Conservation (phyloP, 2,888 invertebrate species). For the Agrilus cyanescens region DNA sequence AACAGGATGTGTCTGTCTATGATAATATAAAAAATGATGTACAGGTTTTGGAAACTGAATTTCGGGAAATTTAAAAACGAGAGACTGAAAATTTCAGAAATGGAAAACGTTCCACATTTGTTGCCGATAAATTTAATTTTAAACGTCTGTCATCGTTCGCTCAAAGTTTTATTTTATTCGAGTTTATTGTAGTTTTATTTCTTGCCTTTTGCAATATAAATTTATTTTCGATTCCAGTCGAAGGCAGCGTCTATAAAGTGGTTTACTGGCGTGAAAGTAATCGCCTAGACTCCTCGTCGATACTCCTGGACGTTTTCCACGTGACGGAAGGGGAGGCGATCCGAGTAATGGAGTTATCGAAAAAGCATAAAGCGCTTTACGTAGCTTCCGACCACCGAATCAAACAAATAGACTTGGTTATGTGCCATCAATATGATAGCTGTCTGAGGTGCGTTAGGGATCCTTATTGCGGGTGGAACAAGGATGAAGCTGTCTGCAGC, state of each 20-base stretch:
- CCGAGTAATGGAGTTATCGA: constrained; percentile 83
- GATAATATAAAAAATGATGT: too few species aligned
- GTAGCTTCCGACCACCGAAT: constrained; percentile 81
- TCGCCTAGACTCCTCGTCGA: constrained; percentile 69
- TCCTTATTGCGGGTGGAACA: constrained; percentile 96
- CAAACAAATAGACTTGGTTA: constrained; percentile 78
- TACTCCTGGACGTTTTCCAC: constrained; percentile 82
- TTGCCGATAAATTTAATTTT: too few species aligned
- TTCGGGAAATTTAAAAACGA: too few species aligned
- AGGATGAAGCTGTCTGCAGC: constrained; percentile 74
- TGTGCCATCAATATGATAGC: constrained; percentile 86
- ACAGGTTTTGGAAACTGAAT: too few species aligned
- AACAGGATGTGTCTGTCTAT: too few species aligned
- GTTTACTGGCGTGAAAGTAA: constrained; percentile 69
- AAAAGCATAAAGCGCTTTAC: constrained; percentile 76
- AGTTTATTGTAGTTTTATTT: not conserved
- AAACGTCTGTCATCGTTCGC: too few species aligned
- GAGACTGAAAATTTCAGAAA: too few species aligned
- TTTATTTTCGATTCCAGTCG: constrained; percentile 42
- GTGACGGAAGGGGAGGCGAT: constrained; percentile 87
- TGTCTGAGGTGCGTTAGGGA: constrained; percentile 89
- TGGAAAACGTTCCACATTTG: too few species aligned
- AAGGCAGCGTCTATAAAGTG: constrained; percentile 86
- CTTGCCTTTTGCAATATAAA: not conserved
- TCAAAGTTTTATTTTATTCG: not conserved